These are phyloP conservation scores for Choloepus didactylus DNA, from an alignment of 2,797 vertebrate genomes.

Conservation along the genomic window DNA sequence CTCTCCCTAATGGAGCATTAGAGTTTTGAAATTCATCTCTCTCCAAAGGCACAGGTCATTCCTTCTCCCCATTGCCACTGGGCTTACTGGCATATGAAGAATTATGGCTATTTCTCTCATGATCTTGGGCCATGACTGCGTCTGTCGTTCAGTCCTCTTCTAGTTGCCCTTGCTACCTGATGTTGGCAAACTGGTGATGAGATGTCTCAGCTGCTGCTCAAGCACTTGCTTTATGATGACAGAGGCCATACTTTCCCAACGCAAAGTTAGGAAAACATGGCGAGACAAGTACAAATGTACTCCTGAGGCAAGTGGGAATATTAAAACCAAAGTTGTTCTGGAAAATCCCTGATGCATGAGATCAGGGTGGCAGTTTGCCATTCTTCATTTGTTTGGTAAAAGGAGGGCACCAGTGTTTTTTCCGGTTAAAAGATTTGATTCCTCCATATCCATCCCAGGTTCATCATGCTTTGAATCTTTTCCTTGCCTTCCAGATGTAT, in stretches of 20 bases:
- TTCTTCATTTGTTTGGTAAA: neutral
- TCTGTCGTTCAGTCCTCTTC: conserved; percentile 30
- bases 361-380: neutral
- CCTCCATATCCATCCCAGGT: neutral
- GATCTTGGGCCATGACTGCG: neutral
- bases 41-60: conserved; percentile 27
- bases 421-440: neutral
- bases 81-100: neutral
- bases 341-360: neutral
- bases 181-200: neutral
- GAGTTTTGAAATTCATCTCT: neutral
- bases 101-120: conserved; percentile 25
- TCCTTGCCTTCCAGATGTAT: neutral
- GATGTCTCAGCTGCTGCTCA: neutral
- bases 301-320: neutral
- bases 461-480: neutral
- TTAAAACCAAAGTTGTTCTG: neutral
- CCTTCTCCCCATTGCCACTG: neutral
- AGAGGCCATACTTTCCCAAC: conserved; percentile 51
- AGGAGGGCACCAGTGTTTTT: neutral
- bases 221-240: conserved; percentile 54
- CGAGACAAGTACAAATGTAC: neutral
- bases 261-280: conserved; percentile 7
- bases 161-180: neutral
- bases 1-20: neutral